Percentiles rank a stretch among this genome's conserved stretches.
phyloP scores from a whole-genome alignment of 2,888 invertebrate species.

The Timandra comae region DNA sequence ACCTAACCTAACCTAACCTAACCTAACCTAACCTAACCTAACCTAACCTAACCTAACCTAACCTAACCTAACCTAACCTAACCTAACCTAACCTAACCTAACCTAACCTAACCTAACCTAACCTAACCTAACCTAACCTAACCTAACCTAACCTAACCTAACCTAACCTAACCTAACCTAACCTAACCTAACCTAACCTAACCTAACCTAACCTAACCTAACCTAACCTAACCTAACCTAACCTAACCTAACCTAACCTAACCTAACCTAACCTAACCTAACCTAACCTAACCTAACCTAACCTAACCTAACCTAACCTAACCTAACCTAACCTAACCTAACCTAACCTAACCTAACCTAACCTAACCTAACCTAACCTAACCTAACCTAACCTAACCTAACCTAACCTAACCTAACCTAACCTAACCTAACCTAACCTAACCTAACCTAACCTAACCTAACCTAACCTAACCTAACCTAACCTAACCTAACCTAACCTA shows the following conservation, averaged over 20 bases:
- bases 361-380: slow-evolving; percentile 11
- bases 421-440: slow-evolving; percentile 11
- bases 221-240: slow-evolving; percentile 12
- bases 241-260: slow-evolving; percentile 14
- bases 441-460: slow-evolving; percentile 15
- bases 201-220: slow-evolving; percentile 13
- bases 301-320: slow-evolving; percentile 11
- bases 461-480: slow-evolving; percentile 17
- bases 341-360: slow-evolving; percentile 11
- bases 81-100: slow-evolving; percentile 13
- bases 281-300: slow-evolving; percentile 14
- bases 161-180: slow-evolving; percentile 7
- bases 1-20: slow-evolving; percentile 13
- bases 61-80: slow-evolving; percentile 13
- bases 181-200: slow-evolving; percentile 9
- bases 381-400: slow-evolving; percentile 11
- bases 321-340: slow-evolving; percentile 13
- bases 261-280: slow-evolving; percentile 14
- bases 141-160: slow-evolving; percentile 7
- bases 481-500: slow-evolving; percentile 17
- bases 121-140: slow-evolving; percentile 11
- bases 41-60: slow-evolving; percentile 13
- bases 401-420: slow-evolving; percentile 12
- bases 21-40: slow-evolving; percentile 13
- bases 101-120: slow-evolving; percentile 12